phyloP scores from a whole-genome alignment of 2,113 vertebrate genomes.

The Merops nubicus region DNA sequence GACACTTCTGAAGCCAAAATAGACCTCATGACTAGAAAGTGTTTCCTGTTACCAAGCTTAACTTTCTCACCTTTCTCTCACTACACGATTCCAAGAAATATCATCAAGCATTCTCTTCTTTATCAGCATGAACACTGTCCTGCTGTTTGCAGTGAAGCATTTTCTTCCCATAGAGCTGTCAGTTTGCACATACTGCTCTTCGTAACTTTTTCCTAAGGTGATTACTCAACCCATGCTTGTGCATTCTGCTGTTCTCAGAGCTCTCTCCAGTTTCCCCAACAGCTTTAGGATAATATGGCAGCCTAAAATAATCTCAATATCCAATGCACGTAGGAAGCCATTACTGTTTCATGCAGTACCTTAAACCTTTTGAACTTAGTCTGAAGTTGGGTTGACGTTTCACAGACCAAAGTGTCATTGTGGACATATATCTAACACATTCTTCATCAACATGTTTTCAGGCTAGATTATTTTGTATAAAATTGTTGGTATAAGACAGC shows the following conservation, averaged over 20 bases:
- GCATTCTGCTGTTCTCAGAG: neutral
- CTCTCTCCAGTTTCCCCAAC: neutral
- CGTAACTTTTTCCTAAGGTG: neutral
- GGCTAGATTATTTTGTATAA: neutral
- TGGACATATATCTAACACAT: neutral
- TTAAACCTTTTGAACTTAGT: neutral
- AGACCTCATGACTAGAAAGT: neutral
- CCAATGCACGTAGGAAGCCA: neutral
- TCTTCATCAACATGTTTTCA: neutral
- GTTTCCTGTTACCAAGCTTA: neutral
- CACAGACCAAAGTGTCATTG: neutral
- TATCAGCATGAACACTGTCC: neutral
- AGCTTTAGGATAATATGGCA: neutral
- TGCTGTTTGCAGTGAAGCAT: neutral
- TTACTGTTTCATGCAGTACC: neutral
- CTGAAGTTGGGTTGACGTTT: neutral
- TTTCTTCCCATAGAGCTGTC: neutral
- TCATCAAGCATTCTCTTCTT: neutral
- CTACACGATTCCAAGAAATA: neutral
- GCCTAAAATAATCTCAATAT: neutral
- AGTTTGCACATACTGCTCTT: neutral
- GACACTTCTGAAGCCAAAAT: neutral
- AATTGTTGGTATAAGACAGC: neutral
- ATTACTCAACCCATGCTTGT: neutral
- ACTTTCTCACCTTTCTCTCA: neutral